These are phyloP conservation scores for Cinara cedri DNA, from an alignment of 2,888 invertebrate species.

Conservation along the genomic window DNA sequence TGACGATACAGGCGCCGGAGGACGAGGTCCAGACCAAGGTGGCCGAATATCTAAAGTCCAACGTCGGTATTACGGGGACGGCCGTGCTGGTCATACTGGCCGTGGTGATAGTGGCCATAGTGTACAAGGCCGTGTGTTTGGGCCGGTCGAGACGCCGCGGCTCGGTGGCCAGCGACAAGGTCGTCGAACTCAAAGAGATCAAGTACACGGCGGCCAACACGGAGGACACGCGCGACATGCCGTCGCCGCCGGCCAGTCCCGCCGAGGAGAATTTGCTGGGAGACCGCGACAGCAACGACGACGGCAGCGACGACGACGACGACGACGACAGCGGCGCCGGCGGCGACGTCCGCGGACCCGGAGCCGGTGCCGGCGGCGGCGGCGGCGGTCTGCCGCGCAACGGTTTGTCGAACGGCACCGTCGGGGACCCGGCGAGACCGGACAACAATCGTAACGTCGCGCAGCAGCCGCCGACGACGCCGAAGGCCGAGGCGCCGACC, in stretches of 20 bases:
- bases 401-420: too few relatives aligned
- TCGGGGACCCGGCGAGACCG: too few relatives aligned
- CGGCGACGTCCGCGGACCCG: neutral
- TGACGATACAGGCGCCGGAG: slow-evolving; percentile 32
- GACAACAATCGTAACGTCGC: too few relatives aligned
- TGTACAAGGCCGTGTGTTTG: slow-evolving; percentile 33
- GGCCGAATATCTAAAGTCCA: slow-evolving; percentile 30
- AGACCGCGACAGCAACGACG: neutral
- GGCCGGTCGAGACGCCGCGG: neutral
- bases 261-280: slow-evolving; percentile 23
- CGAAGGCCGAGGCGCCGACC: slow-evolving; percentile 19
- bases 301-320: neutral
- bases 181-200: slow-evolving; percentile 29
- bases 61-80: slow-evolving; percentile 14
- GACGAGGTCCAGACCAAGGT: slow-evolving; percentile 14
- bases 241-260: neutral
- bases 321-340: neutral
- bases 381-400: neutral
- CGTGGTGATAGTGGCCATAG: slow-evolving; percentile 23
- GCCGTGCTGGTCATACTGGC: slow-evolving; percentile 24
- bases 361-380: neutral
- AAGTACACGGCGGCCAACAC: slow-evolving; percentile 32
- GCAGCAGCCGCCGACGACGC: too few relatives aligned
- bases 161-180: neutral
- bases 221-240: slow-evolving; percentile 12